These are phyloP conservation scores for Umimayanthus kanabou DNA, from an alignment of 92 coral and sea anemone species.

Conservation along the genomic window DNA sequence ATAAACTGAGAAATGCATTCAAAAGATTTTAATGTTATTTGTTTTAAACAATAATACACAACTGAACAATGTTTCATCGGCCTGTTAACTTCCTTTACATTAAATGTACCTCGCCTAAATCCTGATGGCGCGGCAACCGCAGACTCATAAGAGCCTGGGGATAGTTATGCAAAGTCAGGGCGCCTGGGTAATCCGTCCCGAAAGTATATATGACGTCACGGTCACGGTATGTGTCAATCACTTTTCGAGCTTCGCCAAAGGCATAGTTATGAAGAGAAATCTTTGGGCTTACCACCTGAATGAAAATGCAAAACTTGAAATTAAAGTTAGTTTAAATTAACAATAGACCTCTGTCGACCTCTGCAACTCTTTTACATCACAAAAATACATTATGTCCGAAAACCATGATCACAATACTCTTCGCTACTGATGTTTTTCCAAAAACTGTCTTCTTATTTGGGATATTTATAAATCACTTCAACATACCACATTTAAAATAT, in stretches of 20 bases:
- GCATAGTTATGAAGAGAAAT: constrained; percentile 63
- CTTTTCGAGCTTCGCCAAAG: constrained; percentile 60
- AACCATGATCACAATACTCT: no score
- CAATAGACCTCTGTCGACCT: not conserved
- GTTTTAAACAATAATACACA: not conserved
- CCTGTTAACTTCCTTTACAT: not conserved
- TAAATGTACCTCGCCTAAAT: constrained; percentile 67
- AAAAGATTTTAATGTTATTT: no score
- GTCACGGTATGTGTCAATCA: constrained; percentile 46
- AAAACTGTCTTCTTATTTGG: no score
- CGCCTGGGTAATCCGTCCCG: constrained; percentile 83
- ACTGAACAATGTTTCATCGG: not conserved
- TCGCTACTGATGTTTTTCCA: no score
- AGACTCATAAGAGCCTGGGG: constrained; percentile 68
- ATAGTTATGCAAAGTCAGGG: constrained; percentile 76
- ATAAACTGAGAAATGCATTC: no score
- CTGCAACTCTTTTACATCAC: no score
- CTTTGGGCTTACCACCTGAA: not conserved
- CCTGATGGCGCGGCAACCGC: constrained; percentile 67
- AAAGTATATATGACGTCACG: constrained; percentile 74
- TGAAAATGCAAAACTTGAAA: no score
- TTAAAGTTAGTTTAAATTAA: not conserved
- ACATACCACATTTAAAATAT: no score
- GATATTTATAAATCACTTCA: no score
- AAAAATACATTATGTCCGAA: no score